A percentile compares a stretch with the other conserved stretches of the same genome.
Evolutionary conservation across 2,888 invertebrate genomes (phyloP).

Genomic region (Tigriopus californicus): DNA sequence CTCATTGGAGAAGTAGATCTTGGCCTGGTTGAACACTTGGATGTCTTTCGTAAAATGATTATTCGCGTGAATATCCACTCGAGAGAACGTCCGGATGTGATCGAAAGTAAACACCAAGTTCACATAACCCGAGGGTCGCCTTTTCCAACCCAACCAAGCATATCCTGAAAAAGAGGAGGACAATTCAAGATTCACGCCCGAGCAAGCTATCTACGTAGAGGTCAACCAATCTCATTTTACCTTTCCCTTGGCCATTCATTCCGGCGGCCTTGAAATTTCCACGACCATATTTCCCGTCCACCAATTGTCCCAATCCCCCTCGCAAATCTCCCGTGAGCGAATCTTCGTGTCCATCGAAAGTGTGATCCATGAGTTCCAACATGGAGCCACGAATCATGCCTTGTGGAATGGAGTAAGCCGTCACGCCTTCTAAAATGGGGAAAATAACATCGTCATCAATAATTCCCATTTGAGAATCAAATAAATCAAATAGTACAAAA

Average conservation of each 20-base stretch:
- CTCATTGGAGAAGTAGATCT: slow-evolving; percentile 48
- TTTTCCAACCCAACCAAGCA: slow-evolving; percentile 68
- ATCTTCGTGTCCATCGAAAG: slow-evolving; percentile 52
- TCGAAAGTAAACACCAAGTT: slow-evolving; percentile 62
- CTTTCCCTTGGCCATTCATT: slow-evolving; percentile 18
- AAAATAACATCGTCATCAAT: too few relatives aligned
- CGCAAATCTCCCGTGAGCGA: slow-evolving; percentile 33
- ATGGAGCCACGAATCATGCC: slow-evolving; percentile 29
- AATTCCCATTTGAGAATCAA: too few relatives aligned
- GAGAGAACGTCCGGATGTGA: slow-evolving; percentile 51
- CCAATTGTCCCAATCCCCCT: slow-evolving; percentile 56
- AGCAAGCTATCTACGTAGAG: too few relatives aligned
- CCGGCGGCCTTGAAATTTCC: slow-evolving; percentile 43
- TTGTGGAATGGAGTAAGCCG: slow-evolving; percentile 57
- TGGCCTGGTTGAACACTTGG: slow-evolving; percentile 56
- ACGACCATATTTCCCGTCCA: slow-evolving; percentile 51
- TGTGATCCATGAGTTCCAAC: slow-evolving; percentile 42
- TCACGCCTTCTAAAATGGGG: slow-evolving; percentile 48
- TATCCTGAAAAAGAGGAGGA: slow-evolving; percentile 38
- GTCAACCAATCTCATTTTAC: too few relatives aligned
- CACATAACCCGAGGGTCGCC: slow-evolving; percentile 44
- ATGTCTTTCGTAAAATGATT: slow-evolving; percentile 57
- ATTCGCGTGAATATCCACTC: slow-evolving; percentile 51
- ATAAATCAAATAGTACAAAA: too few relatives aligned
- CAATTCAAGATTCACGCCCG: too few relatives aligned